Evolutionary conservation across 2,113 vertebrate species (phyloP).

Genomic region (Aptenodytes patagonicus): DNA sequence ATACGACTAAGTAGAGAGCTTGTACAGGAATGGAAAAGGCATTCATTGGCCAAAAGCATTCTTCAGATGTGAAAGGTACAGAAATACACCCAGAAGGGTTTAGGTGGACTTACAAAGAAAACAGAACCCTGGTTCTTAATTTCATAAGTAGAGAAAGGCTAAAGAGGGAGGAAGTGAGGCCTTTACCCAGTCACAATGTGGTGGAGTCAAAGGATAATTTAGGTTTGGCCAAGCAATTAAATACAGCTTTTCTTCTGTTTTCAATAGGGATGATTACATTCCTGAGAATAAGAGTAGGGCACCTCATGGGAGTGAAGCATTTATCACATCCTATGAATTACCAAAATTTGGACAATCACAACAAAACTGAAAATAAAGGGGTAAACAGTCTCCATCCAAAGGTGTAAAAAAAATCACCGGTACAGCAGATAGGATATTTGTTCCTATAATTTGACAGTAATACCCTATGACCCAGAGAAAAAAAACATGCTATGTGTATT

Average conservation of each 20-base stretch:
- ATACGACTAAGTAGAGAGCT: not conserved
- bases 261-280: not conserved
- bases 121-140: not conserved
- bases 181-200: not conserved
- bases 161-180: not conserved
- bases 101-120: not conserved
- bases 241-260: not conserved
- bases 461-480: not conserved
- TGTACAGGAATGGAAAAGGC: not conserved
- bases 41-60: not conserved
- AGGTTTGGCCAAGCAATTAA: not conserved
- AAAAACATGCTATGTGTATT: not conserved
- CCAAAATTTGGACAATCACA: not conserved
- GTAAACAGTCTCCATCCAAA: not conserved
- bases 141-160: not conserved
- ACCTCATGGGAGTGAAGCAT: not conserved
- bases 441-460: not conserved
- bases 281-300: not conserved
- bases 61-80: not conserved
- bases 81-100: not conserved
- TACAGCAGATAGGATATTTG: not conserved
- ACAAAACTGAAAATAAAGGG: not conserved
- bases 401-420: not conserved
- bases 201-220: not conserved
- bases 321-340: not conserved